Conservation (phyloP, 2,888 invertebrate genomes). For the Dendrolimus houi region DNA sequence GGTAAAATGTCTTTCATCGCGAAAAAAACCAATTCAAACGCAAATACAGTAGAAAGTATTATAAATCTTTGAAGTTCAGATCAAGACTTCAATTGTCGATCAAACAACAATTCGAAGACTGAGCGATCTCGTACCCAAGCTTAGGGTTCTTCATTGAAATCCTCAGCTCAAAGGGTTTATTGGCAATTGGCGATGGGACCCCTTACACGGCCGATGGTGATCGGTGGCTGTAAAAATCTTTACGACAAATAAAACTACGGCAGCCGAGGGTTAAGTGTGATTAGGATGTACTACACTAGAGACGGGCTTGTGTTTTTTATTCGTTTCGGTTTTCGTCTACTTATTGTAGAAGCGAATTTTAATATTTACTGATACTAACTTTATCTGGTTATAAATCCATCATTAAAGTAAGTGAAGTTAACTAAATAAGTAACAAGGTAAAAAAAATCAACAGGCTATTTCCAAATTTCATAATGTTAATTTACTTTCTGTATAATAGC, state of each 20-base stretch:
- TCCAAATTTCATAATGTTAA: no score
- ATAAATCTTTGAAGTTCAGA: background rate
- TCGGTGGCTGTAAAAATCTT: conserved; percentile 61
- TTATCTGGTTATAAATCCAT: no score
- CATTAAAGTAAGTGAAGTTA: no score
- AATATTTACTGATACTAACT: no score
- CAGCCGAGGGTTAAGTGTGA: conserved; percentile 58
- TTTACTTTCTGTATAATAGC: no score
- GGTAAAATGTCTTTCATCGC: no score
- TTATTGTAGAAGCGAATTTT: no score
- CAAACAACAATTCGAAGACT: background rate
- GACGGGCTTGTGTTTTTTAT: background rate
- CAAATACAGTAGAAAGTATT: no score
- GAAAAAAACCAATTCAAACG: no score
- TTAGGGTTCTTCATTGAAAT: conserved; percentile 37
- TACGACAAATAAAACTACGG: conserved; percentile 61
- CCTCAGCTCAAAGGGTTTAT: conserved; percentile 41
- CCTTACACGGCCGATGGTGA: conserved; percentile 29
- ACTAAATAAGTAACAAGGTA: no score
- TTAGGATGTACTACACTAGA: conserved; percentile 27
- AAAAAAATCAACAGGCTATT: no score
- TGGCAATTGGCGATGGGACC: conserved; percentile 42
- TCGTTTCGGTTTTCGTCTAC: no score
- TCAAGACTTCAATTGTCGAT: background rate
- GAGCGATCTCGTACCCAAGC: background rate